These are phyloP conservation scores for Rhorus exstirpatorius DNA, from an alignment of 2,888 invertebrate genomes.

Conservation along the genomic window DNA sequence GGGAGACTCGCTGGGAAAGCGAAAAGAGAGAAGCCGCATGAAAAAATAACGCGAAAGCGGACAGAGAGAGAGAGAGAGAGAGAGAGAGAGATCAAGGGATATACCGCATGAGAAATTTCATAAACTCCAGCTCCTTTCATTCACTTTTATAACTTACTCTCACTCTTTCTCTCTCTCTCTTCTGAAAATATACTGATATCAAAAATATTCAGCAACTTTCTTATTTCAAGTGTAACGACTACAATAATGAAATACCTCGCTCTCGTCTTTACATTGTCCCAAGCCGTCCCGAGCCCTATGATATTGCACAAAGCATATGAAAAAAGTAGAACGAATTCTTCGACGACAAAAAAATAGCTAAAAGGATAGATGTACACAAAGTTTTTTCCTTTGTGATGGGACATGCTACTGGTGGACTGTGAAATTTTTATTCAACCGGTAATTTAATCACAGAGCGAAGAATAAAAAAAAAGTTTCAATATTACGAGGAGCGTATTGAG, in stretches of 20 bases:
- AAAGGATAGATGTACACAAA: slow-evolving; percentile 27
- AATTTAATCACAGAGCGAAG: slow-evolving; percentile 61
- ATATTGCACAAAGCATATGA: slow-evolving; percentile 28
- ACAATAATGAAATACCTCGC: slow-evolving; percentile 66
- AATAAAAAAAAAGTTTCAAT: slow-evolving; percentile 55
- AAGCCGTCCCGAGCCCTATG: slow-evolving; percentile 10
- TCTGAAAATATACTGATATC: slow-evolving; percentile 37
- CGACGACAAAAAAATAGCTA: slow-evolving; percentile 27
- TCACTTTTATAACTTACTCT: neutral
- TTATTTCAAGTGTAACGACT: slow-evolving; percentile 60
- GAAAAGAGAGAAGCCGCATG: slow-evolving; percentile 40
- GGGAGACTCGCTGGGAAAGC: slow-evolving; percentile 31
- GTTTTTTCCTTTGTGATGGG: slow-evolving; percentile 60
- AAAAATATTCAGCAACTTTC: slow-evolving; percentile 65
- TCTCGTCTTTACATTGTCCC: slow-evolving; percentile 48
- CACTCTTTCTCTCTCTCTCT: slow-evolving; percentile 1
- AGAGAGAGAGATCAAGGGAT: too few relatives aligned
- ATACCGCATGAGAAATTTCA: slow-evolving; percentile 67
- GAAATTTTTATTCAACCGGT: slow-evolving; percentile 54
- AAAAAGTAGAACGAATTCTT: slow-evolving; percentile 46
- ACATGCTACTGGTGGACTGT: slow-evolving; percentile 4
- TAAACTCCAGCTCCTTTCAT: slow-evolving; percentile 54
- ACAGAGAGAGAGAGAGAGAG: too few relatives aligned
- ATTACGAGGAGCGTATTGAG: slow-evolving; percentile 50
- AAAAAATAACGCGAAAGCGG: slow-evolving; percentile 47